Evolutionary conservation across 1,140 invertebrate genomes (phyloP).

Genomic region (Elysia chlorotica): DNA sequence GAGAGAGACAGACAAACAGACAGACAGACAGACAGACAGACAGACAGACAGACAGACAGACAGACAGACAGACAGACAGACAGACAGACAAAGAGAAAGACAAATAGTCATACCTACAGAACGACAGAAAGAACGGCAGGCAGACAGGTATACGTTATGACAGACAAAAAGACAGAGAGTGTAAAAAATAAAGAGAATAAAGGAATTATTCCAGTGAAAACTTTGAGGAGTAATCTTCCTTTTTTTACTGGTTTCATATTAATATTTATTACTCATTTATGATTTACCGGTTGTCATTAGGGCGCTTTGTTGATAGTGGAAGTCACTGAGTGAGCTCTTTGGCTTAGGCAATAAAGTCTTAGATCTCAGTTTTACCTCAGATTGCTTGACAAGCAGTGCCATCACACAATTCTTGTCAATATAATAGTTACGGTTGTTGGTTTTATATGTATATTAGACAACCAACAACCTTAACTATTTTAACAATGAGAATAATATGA

Average conservation of each 20-base stretch:
- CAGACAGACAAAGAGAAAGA: constrained; percentile 9
- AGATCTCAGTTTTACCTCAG: too few relatives aligned
- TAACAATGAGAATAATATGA: too few relatives aligned
- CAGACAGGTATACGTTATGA: too few relatives aligned
- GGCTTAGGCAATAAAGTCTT: too few relatives aligned
- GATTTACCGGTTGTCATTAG: constrained; percentile 81
- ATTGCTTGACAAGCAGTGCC: too few relatives aligned
- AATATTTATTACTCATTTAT: constrained; percentile 54
- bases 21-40: not conserved
- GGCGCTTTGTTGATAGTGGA: constrained; percentile 47
- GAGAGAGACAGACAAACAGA: not conserved
- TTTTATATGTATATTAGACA: too few relatives aligned
- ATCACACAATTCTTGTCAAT: too few relatives aligned
- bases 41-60: not conserved
- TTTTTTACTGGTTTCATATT: not conserved
- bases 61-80: constrained; percentile 5
- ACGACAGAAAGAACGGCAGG: not conserved
- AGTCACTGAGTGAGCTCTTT: too few relatives aligned
- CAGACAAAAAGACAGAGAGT: not conserved
- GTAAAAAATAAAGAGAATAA: not conserved
- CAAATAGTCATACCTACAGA: not conserved
- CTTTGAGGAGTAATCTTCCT: not conserved
- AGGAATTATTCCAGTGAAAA: not conserved
- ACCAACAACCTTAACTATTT: too few relatives aligned
- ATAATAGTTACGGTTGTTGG: too few relatives aligned